These are phyloP conservation scores for Bimastos eiseni DNA, from an alignment of 2,888 invertebrate genomes.

Conservation along the genomic window DNA sequence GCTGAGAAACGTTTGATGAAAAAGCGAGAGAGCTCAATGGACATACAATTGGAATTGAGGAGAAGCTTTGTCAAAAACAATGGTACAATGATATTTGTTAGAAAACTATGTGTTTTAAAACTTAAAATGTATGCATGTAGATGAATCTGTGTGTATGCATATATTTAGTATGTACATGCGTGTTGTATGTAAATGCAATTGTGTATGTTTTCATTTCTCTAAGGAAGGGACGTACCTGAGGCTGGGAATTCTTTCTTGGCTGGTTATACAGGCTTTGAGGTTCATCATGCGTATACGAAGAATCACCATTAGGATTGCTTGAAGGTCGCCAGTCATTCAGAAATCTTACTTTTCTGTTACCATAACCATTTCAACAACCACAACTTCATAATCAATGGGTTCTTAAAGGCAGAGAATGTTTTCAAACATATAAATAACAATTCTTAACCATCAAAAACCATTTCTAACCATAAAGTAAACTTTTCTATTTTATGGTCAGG, in stretches of 20 bases:
- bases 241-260: background rate
- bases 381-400: background rate
- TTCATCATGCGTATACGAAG: background rate
- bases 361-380: conserved; percentile 5
- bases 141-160: too few species aligned
- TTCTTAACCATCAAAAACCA: background rate
- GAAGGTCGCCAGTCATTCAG: conserved; percentile 1
- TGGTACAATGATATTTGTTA: too few species aligned
- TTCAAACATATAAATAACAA: background rate
- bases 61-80: too few species aligned
- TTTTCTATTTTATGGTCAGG: background rate
- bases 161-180: too few species aligned
- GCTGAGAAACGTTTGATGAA: too few species aligned
- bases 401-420: background rate
- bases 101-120: too few species aligned
- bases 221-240: background rate
- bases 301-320: background rate
- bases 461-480: background rate
- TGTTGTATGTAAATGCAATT: too few species aligned
- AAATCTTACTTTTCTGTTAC: conserved; percentile 8
- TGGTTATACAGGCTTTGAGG: background rate
- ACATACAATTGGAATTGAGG: too few species aligned
- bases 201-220: background rate
- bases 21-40: too few species aligned
- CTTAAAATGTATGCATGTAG: too few species aligned